Evolutionary conservation across 2,113 vertebrate species (phyloP).

Genomic region (human (Homo sapiens)): GRCh38 chr12:122086001-122086500

Average conservation of each 20-base stretch:
- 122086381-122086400: neutral
- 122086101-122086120: neutral
- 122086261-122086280: neutral
- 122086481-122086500: slow-evolving; percentile 26
- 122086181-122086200: neutral
- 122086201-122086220: neutral
- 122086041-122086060: neutral
- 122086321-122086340: neutral
- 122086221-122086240: neutral
- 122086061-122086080: neutral
- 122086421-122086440: neutral
- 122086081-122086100: neutral
- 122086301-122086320: neutral
- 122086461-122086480: neutral
- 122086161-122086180: neutral
- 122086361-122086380: neutral
- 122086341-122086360: too few relatives aligned
- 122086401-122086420: neutral
- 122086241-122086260: neutral
- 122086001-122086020: neutral
- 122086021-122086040: neutral
- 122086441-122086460: neutral
- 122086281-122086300: neutral
- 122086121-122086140: neutral
- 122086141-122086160: neutral